Percentiles rank a stretch among this genome's conserved stretches.
Evolutionary conservation across 92 coral and sea anemone genomes (phyloP).

Genomic region (Zoanthus gigantus): DNA sequence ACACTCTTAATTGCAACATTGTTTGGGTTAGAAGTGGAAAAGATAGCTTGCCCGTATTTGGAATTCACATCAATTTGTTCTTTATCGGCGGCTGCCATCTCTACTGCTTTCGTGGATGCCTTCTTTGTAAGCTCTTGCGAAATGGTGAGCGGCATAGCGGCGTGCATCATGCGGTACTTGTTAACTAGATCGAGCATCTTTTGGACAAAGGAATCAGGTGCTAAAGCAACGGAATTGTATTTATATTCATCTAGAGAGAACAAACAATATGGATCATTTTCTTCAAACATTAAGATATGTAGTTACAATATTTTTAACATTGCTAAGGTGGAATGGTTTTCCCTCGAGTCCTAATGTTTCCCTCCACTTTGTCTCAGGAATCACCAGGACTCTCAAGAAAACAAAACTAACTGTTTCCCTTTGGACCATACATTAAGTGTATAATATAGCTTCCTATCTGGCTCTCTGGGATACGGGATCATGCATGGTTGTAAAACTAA

Average conservation of each 20-base stretch:
- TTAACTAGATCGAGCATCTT: constrained; percentile 71
- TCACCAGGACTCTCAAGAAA: no score
- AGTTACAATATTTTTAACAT: no score
- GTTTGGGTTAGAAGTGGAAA: constrained; percentile 60
- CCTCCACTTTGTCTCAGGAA: no score
- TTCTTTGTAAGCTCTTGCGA: constrained; percentile 79
- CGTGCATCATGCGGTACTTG: constrained; percentile 91
- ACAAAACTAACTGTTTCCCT: no score
- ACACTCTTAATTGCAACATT: constrained; percentile 66
- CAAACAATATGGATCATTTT: not conserved
- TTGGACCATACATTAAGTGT: no score
- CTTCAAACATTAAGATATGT: not conserved
- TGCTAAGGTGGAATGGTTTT: no score
- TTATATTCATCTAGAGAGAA: not conserved
- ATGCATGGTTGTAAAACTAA: no score
- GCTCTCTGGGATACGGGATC: no score
- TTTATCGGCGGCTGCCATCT: constrained; percentile 77
- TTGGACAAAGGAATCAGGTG: constrained; percentile 64
- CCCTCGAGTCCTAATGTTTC: no score
- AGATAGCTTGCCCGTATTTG: constrained; percentile 84
- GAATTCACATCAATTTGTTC: constrained; percentile 81
- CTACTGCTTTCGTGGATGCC: constrained; percentile 85
- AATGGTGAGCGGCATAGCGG: constrained; percentile 73
- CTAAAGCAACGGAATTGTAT: not conserved
- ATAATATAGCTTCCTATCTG: no score